Evolutionary conservation across 2,113 vertebrate genomes (phyloP).

Genomic region (Andinoacara biseriatus): DNA sequence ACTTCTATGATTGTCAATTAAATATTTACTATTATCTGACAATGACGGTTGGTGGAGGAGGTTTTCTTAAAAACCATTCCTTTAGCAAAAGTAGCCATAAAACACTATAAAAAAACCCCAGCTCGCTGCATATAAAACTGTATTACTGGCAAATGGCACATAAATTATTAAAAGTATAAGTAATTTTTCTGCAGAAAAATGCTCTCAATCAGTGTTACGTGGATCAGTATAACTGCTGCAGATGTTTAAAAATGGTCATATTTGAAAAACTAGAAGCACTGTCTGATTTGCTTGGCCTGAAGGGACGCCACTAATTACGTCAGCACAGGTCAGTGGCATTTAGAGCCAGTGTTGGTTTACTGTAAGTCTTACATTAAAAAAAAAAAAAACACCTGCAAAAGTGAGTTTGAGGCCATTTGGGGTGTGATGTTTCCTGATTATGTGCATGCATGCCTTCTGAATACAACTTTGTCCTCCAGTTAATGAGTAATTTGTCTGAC

Average conservation of each 20-base stretch:
- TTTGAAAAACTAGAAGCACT: not conserved
- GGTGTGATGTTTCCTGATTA: not conserved
- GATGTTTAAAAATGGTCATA: not conserved
- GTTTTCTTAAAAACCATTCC: not conserved
- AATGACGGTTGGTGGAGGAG: not conserved
- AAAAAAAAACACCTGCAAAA: rapidly evolving
- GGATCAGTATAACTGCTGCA: not conserved
- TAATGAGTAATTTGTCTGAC: not conserved
- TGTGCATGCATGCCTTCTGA: not conserved
- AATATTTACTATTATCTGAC: not conserved
- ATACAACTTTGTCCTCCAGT: not conserved
- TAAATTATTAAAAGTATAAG: not conserved
- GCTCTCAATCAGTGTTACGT: not conserved
- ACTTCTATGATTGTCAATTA: not conserved
- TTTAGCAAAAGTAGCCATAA: not conserved
- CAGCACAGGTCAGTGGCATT: not conserved
- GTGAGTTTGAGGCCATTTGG: not conserved
- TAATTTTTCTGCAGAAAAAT: not conserved
- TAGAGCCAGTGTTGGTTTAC: not conserved
- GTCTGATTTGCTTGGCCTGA: not conserved
- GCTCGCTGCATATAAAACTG: not conserved
- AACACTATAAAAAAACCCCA: not conserved
- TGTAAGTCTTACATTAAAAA: not conserved
- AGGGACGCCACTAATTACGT: not conserved
- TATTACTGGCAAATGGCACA: not conserved